A percentile compares a stretch with the other conserved stretches of the same genome.
These are phyloP conservation scores for Pseudoatta argentina DNA, from an alignment of 1,140 invertebrate genomes.

Conservation along the genomic window DNA sequence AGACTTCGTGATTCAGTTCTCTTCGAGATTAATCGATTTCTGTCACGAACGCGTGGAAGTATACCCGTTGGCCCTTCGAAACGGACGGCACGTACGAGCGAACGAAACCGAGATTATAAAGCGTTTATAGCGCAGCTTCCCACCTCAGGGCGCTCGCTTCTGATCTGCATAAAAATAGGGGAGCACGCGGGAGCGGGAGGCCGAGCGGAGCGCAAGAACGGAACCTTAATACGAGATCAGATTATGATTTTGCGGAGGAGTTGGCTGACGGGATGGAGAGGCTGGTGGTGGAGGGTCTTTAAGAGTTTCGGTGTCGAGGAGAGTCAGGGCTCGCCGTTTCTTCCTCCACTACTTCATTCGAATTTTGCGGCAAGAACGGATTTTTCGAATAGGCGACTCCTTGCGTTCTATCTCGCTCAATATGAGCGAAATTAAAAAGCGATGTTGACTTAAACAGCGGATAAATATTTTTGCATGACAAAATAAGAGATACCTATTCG, in stretches of 20 bases:
- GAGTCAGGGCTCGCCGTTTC: slow-evolving; percentile 20
- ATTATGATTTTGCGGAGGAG: slow-evolving; percentile 85
- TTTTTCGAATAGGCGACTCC: neutral
- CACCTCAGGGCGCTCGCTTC: slow-evolving; percentile 83
- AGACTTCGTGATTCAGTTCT: slow-evolving; percentile 60
- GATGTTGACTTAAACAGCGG: neutral
- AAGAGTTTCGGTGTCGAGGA: slow-evolving; percentile 63
- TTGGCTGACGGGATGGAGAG: slow-evolving; percentile 71
- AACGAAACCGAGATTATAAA: slow-evolving; percentile 82
- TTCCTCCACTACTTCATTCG: neutral
- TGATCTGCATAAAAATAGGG: slow-evolving; percentile 86
- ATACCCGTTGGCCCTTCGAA: slow-evolving; percentile 82
- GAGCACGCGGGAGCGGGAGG: slow-evolving; percentile 64
- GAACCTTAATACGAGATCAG: slow-evolving; percentile 86
- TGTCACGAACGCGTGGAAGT: slow-evolving; percentile 76
- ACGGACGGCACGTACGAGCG: slow-evolving; percentile 78
- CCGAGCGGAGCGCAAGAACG: slow-evolving; percentile 67
- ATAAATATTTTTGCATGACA: neutral
- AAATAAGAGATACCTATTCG: neutral
- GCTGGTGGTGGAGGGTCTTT: slow-evolving; percentile 69
- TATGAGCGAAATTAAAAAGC: neutral
- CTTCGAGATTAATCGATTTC: slow-evolving; percentile 75
- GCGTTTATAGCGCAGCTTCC: slow-evolving; percentile 84
- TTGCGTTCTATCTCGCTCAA: neutral
- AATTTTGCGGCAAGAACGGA: slow-evolving; percentile 13